Base-by-base conservation (phyloP, 30 jellyfish, hydroid and myxozoan species). In the Aurelia aurita region DNA sequence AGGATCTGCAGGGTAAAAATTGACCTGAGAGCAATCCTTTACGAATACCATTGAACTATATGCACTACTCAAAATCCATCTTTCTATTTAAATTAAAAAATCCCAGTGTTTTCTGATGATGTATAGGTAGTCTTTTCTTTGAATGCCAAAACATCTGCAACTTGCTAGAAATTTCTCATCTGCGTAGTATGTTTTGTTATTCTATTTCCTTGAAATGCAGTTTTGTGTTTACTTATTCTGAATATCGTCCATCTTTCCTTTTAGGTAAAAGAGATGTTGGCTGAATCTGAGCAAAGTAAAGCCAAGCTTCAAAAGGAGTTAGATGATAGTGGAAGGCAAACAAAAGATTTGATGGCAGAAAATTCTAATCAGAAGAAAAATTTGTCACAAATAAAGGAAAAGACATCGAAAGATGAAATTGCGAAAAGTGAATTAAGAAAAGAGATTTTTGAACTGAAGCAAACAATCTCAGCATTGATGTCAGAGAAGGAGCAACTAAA, bases 401-500 rank as follows among this genome's bases (percentile, higher is more conserved):
- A 74, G 71, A 77, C 89, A 2, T 77, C 89, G 15, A 85, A 73
- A 32, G 89, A 85, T 34, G 89, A 85, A 20, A 69, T 62, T 31
- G 39, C 84, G 39, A 85, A 85, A 49, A 72, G 79, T n/a, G 89
- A 85, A 26, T 44, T 73, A 20, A 79, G 89, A 23, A 85, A 85
- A 29, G 89, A 85, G 79, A 58, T 73, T 11, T 5, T 73, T 20
- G 77, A 85, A 31, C 47, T 64, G 81, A 85, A 85, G 72, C 89
- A 85, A 58, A 61, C 74, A 16, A 85, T 73, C 7, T 58, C 89
- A 12, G 27, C 82, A 18, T 44, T 73, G 89, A 62, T 31, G 74
- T 73, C 89, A 22, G 89, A 85, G 14, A 85, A 75, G 32, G 89
- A 85, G 69, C 89, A 74, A 32, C 27, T 73, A 12, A 85, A 66